A percentile compares a stretch with the other conserved stretches of the same genome.
Evolutionary conservation across 2,797 vertebrate genomes (phyloP).

Genomic region (Loris lydekkerianus): DNA sequence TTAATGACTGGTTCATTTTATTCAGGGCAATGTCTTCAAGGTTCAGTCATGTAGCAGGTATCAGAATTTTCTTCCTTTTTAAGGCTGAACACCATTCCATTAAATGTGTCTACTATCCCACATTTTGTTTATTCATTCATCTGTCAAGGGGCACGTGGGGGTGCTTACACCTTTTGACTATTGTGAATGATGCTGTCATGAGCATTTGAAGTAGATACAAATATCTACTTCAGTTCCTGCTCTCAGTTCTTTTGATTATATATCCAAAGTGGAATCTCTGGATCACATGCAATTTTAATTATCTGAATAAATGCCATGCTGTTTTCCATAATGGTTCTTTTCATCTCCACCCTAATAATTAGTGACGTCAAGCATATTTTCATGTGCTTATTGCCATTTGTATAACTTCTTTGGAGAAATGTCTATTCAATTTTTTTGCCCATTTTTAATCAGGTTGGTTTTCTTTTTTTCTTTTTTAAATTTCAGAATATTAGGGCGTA

Average conservation of each 20-base stretch:
- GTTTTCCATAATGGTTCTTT: not conserved
- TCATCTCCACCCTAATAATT: not conserved
- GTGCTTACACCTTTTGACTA: not conserved
- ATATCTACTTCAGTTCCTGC: not conserved
- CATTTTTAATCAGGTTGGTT: not conserved
- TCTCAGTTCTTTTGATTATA: not conserved
- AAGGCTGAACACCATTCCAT: not conserved
- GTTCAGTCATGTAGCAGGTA: not conserved
- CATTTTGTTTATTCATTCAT: not conserved
- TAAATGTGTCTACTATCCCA: not conserved
- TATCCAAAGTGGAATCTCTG: not conserved
- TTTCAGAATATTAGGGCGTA: too few relatives aligned
- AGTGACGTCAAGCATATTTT: not conserved
- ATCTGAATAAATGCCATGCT: not conserved
- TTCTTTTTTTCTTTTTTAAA: not conserved
- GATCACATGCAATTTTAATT: not conserved
- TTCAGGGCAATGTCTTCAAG: not conserved
- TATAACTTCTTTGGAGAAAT: not conserved
- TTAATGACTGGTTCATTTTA: not conserved
- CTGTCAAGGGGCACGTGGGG: not conserved
- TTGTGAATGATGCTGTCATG: not conserved
- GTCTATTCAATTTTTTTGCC: not conserved
- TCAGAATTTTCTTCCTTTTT: constrained; percentile 6
- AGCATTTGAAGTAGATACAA: not conserved
- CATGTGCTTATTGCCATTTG: not conserved